These are phyloP conservation scores for Dendrolimus pini DNA, from an alignment of 2,888 invertebrate species.

Conservation along the genomic window DNA sequence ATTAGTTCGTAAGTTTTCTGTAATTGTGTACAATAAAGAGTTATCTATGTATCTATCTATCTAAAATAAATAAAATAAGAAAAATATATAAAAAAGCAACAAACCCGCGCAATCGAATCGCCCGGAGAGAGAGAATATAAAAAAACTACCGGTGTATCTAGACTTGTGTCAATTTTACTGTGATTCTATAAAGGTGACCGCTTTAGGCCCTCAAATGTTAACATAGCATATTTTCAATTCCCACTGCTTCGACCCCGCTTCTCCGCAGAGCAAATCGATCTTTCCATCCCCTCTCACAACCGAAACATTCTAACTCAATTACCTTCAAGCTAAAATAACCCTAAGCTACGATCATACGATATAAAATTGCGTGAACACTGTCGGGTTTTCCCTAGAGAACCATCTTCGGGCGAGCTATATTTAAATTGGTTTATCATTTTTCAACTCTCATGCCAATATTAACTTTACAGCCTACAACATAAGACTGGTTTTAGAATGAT, in stretches of 20 bases:
- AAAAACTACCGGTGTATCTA: no score
- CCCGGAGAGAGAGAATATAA: no score
- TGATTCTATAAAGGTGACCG: no score
- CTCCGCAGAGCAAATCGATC: conserved; percentile 72
- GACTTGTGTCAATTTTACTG: no score
- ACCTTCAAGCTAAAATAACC: conserved; percentile 25
- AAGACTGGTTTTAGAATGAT: conserved; percentile 21
- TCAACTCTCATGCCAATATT: conserved; percentile 16
- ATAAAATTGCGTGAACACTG: conserved; percentile 29
- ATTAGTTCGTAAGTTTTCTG: no score
- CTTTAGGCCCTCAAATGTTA: background rate
- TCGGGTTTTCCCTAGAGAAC: conserved; percentile 71
- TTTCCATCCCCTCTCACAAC: conserved; percentile 23
- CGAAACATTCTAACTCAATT: conserved; percentile 32
- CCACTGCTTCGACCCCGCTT: conserved; percentile 36
- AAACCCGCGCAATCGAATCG: no score
- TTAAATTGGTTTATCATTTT: conserved; percentile 64
- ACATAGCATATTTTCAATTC: background rate
- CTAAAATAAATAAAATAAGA: no score
- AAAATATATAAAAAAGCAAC: no score
- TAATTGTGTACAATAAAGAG: no score
- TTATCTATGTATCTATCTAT: no score
- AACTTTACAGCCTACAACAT: conserved; percentile 8
- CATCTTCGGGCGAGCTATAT: conserved; percentile 70
- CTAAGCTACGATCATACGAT: conserved; percentile 10